phyloP scores from a whole-genome alignment of 2,113 vertebrate species.

The Amphiprion ocellaris region DNA sequence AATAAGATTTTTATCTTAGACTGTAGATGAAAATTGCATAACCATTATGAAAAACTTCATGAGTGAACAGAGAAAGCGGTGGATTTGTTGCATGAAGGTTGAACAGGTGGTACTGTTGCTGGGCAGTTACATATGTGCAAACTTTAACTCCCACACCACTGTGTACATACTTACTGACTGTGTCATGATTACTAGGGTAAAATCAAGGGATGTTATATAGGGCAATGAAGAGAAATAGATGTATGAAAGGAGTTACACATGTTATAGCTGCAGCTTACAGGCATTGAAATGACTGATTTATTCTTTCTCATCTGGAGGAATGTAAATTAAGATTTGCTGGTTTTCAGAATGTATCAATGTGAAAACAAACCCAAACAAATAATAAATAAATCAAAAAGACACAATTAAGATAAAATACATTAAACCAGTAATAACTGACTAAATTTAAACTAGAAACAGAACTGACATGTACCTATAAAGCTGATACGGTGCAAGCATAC shows the following conservation, averaged over 20 bases:
- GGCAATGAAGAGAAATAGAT: neutral
- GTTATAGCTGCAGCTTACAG: neutral
- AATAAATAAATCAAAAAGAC: neutral
- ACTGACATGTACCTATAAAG: neutral
- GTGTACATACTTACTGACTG: neutral
- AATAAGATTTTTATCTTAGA: slow-evolving; percentile 50
- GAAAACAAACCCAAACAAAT: neutral
- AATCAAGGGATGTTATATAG: neutral
- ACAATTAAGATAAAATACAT: neutral
- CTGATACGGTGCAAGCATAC: neutral
- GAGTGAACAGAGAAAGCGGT: slow-evolving; percentile 26
- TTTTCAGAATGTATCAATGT: neutral
- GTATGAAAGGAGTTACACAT: neutral
- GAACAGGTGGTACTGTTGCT: neutral
- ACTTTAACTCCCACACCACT: slow-evolving; percentile 1
- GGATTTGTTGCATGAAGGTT: slow-evolving; percentile 18
- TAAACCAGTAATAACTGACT: neutral
- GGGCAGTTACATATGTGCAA: slow-evolving; percentile 12
- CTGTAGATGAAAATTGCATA: slow-evolving; percentile 45
- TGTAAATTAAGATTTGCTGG: neutral
- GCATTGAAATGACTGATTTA: neutral
- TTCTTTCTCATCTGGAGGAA: neutral
- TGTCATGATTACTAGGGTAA: neutral
- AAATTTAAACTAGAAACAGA: neutral
- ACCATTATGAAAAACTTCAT: slow-evolving; percentile 28